phyloP scores from a whole-genome alignment of 2,797 vertebrate species.

The Malurus splendens region DNA sequence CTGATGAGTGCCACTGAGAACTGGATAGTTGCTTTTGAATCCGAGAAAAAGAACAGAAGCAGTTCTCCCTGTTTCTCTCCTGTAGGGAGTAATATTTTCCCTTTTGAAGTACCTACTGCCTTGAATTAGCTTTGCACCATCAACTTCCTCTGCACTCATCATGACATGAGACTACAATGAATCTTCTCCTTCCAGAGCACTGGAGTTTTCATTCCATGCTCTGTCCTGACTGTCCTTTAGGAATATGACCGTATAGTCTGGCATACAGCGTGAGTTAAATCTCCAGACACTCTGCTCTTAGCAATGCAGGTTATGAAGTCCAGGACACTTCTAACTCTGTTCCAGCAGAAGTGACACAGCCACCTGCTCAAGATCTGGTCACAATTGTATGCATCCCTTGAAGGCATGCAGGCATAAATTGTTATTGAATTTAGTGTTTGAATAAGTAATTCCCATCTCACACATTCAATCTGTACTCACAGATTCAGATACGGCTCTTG shows the following conservation, averaged over 20 bases:
- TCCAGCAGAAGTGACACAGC: neutral
- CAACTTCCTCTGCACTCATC: fast-evolving
- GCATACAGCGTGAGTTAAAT: neutral
- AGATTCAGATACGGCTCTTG: neutral
- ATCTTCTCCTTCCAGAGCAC: neutral
- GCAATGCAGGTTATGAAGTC: neutral
- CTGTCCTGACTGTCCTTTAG: neutral
- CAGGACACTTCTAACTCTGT: neutral
- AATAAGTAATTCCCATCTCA: neutral
- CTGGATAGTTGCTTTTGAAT: neutral
- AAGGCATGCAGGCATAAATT: neutral
- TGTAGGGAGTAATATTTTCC: neutral
- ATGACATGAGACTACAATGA: neutral
- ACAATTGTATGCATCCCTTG: neutral
- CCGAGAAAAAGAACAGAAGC: neutral
- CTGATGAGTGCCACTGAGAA: neutral
- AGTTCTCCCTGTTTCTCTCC: neutral
- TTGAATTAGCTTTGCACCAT: neutral
- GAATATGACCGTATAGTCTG: neutral
- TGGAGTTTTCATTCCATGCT: neutral
- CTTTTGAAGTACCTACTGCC: neutral
- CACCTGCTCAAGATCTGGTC: neutral
- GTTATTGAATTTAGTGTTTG: neutral
- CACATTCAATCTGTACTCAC: neutral
- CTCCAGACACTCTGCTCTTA: neutral